Base-by-base conservation (phyloP, 2,888 invertebrate species). In the Timema cristinae region DNA sequence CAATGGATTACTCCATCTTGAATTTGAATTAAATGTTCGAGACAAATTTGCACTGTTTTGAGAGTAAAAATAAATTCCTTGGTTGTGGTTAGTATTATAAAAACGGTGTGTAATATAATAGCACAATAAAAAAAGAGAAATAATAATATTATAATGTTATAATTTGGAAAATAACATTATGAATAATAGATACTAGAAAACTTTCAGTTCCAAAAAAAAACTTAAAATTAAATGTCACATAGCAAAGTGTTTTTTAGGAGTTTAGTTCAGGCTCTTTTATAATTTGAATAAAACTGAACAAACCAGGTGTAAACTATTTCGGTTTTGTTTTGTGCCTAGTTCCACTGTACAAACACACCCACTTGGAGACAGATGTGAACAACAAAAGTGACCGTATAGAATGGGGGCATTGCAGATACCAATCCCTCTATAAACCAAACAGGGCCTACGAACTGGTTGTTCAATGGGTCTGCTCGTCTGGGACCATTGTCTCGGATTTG, bases 401-500 rank as follows among this genome's bases (percentile, higher is more conserved):
- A 83, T 98, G 97, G 97, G 97, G 96, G 5, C 95, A 96, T 82
- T 90, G 93, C 10, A 88, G 92, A 52, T 97, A 97, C 84, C 96
- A 97, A 79, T 91, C 93, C 50, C 88, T 92, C 68, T 97, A 93
- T 86, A 88, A 91, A 72, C 93, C 95, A 0, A 91, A 93, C 80
- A 92, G 93, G 82, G 95, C 97, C 1, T 98, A 94, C 83, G 98
- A 98, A 84, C 87, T 99, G 80, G 92, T 94, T 76, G 90, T 97
- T 50, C 95, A 98, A 81, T 99, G 99, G 99, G 90, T 97, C 66
- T 95, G 96, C 71, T 94, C 97, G 2, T 97, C 97, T 32, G 98
- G 98, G 11, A 92, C 94, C 71, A 94, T 97, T 75, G 93, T 98
- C 16, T 91, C 94, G 63, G 98, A 98, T 83, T 85, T 95, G 85